These are phyloP conservation scores for Acanthurus lineatus DNA, from an alignment of 2,797 vertebrate species.

Conservation along the genomic window DNA sequence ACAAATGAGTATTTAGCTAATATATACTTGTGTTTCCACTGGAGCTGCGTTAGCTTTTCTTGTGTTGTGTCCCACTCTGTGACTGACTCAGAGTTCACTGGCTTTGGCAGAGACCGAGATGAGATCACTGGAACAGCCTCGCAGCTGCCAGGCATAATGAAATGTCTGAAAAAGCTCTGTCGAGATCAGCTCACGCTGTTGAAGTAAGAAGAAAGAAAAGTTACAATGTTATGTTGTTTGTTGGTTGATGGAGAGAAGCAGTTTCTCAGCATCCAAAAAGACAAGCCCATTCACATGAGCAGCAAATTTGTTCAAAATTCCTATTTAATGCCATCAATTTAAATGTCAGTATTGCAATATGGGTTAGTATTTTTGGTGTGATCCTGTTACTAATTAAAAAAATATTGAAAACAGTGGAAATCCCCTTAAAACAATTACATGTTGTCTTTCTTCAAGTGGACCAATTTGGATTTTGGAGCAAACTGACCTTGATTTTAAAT, in stretches of 20 bases:
- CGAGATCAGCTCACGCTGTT: neutral
- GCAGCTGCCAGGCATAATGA: conserved; percentile 44
- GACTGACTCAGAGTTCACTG: conserved; percentile 36
- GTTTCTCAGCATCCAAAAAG: neutral
- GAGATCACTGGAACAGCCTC: conserved; percentile 66
- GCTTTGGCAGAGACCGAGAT: conserved; percentile 47
- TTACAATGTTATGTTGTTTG: neutral
- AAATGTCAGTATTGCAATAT: neutral
- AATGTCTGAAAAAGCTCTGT: conserved; percentile 14
- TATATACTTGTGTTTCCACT: neutral
- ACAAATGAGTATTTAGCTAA: neutral
- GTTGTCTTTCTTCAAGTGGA: neutral
- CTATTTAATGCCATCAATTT: neutral
- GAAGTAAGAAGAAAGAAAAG: neutral
- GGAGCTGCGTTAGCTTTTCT: conserved; percentile 17
- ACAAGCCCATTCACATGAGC: neutral
- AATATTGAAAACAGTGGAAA: neutral
- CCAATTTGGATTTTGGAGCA: neutral
- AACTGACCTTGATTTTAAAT: neutral
- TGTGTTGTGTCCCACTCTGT: conserved; percentile 21
- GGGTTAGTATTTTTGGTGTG: no score
- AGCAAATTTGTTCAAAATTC: neutral
- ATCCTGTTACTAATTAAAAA: no score
- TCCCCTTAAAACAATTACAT: neutral
- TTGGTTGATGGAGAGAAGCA: neutral